Base-by-base conservation (phyloP, 2,113 vertebrate species). In the Mesembrinibis cayennensis region DNA sequence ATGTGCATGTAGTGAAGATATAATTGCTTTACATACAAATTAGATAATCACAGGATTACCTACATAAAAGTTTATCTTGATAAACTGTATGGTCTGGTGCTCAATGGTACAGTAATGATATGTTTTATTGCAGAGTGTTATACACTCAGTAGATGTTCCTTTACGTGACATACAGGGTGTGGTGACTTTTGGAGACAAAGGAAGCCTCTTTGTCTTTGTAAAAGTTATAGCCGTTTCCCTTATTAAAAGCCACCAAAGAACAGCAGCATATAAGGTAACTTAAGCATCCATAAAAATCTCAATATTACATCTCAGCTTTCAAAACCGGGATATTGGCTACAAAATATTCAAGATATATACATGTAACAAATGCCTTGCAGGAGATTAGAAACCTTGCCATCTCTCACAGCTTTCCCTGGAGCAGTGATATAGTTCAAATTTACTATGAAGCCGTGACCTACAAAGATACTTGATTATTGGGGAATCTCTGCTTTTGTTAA, bases 151-250 rank as follows among this genome's bases (percentile, higher is more conserved):
- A 50, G 40, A 16, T 66, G 71, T 73, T 36, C 76, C 56, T 86
- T 74, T 87, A 78, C 25, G 36, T 70, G 62, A 77, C 58, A 40
- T 13, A 47, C 12, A 59, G 67, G 85, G 85, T 83, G 85, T 87
- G 90, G 79, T 78, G 66, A 73, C 42, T 93, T 55, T 55, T 30
- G 53, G 53, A 87, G 90, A 89, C 90, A 94, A 94, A 97, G 42
- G 47, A 81, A 93, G 4, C 47, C 30, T 77, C 78, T 90, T 93
- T 94, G 50, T 82, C 36, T 53, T 50, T n/a, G 20, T 44, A 30
- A 44, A 92, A 90, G 17, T 83, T 86, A 50, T 15, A 66, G 32
- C 27, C 66, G 5, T 40, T 86, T 80, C 67, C 42, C 29, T 59
- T 47, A 47, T 42, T 71, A 92, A 93, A 92, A 67, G 29, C n/a